Percentiles rank a stretch among this genome's conserved stretches.
These are phyloP conservation scores for Melieria picta DNA, from an alignment of 2,888 invertebrate genomes.

Conservation along the genomic window DNA sequence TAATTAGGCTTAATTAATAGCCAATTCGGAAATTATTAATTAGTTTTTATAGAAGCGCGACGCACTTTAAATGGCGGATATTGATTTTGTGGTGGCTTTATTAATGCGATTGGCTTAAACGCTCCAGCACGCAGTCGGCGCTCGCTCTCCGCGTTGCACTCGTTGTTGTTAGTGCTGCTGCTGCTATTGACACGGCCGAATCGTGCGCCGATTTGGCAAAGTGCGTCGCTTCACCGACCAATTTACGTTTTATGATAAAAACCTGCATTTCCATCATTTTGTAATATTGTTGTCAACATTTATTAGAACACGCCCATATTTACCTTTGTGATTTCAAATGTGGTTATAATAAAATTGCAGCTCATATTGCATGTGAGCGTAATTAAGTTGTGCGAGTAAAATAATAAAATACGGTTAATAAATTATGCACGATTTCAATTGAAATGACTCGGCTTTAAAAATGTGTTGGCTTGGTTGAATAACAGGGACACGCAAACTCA, in stretches of 20 bases:
- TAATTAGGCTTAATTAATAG: conserved; percentile 68
- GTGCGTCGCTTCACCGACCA: conserved; percentile 52
- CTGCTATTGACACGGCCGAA: conserved; percentile 39
- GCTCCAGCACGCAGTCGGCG: conserved; percentile 58
- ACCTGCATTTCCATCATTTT: conserved; percentile 4
- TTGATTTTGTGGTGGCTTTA: conserved; percentile 67
- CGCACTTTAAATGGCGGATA: conserved; percentile 66
- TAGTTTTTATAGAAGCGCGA: conserved; percentile 66
- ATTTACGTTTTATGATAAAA: conserved; percentile 1
- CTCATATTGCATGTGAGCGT: conserved; percentile 27
- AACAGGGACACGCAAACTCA: no score
- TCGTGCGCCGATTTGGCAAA: conserved; percentile 44
- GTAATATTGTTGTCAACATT: conserved; percentile 22
- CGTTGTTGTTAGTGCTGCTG: conserved; percentile 35
- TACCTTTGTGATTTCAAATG: conserved; percentile 43
- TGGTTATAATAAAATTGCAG: conserved; percentile 33
- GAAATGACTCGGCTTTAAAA: no score
- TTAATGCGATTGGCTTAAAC: conserved; percentile 66
- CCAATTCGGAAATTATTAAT: conserved; percentile 68
- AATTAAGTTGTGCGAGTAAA: conserved; percentile 49
- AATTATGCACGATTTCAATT: no score
- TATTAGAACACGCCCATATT: conserved; percentile 10
- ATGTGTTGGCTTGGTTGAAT: no score
- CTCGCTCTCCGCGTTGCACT: conserved; percentile 29
- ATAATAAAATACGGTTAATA: no score